Evolutionary conservation across 30 jellyfish, hydroid and myxozoan species (phyloP).

Genomic region (Turritopsis rubra): DNA sequence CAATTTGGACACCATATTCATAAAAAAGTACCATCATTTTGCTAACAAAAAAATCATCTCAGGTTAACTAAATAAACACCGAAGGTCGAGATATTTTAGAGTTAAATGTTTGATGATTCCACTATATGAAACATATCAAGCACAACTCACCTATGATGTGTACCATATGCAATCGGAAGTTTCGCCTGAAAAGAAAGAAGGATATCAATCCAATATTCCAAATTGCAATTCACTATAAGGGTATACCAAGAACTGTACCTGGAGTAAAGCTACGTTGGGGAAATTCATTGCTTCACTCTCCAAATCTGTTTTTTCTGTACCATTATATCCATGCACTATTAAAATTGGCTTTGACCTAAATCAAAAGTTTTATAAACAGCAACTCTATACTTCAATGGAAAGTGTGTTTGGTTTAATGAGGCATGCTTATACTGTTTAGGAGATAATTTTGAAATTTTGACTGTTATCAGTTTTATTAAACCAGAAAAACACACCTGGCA

Average conservation of each 20-base stretch:
- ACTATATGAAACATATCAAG: too few species aligned
- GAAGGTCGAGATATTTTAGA: too few species aligned
- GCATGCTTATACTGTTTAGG: too few species aligned
- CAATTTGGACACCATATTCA: constrained; percentile 56
- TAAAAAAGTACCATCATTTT: constrained; percentile 89
- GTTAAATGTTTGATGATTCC: too few species aligned
- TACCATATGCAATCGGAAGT: constrained; percentile 83
- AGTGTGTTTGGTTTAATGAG: too few species aligned
- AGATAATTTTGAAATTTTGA: too few species aligned
- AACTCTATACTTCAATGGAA: too few species aligned
- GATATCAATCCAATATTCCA: too few species aligned
- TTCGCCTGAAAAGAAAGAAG: constrained; percentile 49
- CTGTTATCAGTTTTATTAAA: too few species aligned
- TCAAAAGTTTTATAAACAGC: background rate
- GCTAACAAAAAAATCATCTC: constrained; percentile 38
- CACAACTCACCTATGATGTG: constrained; percentile 86
- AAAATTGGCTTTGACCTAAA: constrained; percentile 60
- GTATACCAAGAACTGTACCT: too few species aligned
- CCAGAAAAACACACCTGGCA: constrained; percentile 44
- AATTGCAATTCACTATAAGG: too few species aligned
- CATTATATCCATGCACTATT: constrained; percentile 84
- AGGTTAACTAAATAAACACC: background rate
- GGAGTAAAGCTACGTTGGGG: constrained; percentile 50
- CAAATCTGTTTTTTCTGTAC: constrained; percentile 44
- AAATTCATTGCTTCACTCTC: constrained; percentile 64